Percentiles rank a stretch among this genome's conserved stretches.
These are phyloP conservation scores for Andrena cerasifolii DNA, from an alignment of 1,140 invertebrate genomes.

Conservation along the genomic window DNA sequence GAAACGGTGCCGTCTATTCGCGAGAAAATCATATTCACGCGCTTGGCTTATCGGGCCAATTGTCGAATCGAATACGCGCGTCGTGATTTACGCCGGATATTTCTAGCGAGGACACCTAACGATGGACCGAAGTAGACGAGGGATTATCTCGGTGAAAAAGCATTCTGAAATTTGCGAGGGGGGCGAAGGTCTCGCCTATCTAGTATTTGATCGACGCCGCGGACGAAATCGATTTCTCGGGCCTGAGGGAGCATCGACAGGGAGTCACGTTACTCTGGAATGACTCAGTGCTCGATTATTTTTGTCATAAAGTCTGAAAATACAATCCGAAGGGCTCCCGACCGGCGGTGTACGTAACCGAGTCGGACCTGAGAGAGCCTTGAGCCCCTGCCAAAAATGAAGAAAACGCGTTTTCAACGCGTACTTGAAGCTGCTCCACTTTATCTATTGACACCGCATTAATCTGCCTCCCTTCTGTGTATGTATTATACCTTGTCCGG, in stretches of 20 bases:
- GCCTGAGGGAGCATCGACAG: constrained; percentile 2
- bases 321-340: constrained; percentile 73
- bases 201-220: too few relatives aligned
- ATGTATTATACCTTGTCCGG: constrained; percentile 12
- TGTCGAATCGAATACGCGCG: background rate
- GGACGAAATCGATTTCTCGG: background rate
- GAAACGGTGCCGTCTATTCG: background rate
- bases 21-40: background rate
- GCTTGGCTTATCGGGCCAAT: background rate
- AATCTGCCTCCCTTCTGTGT: constrained; percentile 12
- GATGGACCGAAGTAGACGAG: background rate
- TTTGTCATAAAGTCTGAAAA: constrained; percentile 80
- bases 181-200: too few relatives aligned
- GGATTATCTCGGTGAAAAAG: too few relatives aligned
- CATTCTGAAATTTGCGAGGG: too few relatives aligned
- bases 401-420: constrained; percentile 74
- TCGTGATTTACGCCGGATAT: background rate
- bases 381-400: constrained; percentile 79
- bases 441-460: constrained; percentile 58
- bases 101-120: background rate
- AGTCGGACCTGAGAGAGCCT: constrained; percentile 68
- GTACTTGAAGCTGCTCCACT: constrained; percentile 71
- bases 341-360: constrained; percentile 36
- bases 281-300: constrained; percentile 79
- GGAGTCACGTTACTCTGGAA: constrained; percentile 40